Conservation (phyloP, 2,888 invertebrate genomes). For the Hydriomena furcata region DNA sequence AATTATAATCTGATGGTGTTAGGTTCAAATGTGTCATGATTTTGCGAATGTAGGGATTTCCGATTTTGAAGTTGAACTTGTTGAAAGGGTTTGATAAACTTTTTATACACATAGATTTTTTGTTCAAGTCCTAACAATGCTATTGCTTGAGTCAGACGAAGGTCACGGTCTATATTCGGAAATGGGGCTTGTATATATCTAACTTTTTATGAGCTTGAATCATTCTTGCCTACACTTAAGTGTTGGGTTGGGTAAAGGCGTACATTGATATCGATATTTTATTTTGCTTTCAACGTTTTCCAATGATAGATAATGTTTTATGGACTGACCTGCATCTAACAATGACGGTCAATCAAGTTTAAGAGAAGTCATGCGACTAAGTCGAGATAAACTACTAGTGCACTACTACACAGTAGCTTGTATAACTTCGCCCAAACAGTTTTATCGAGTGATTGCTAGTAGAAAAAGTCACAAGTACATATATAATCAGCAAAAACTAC, state of each 20-base stretch:
- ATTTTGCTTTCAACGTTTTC: background rate
- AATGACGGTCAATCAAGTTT: too few species aligned
- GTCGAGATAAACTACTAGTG: too few species aligned
- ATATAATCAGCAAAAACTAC: slow-evolving; percentile 17
- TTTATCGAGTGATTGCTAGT: too few species aligned
- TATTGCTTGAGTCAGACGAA: slow-evolving; percentile 57
- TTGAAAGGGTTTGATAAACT: too few species aligned
- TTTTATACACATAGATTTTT: slow-evolving; percentile 1
- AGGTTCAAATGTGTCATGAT: slow-evolving; percentile 4
- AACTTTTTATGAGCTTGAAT: slow-evolving; percentile 47
- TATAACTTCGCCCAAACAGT: too few species aligned
- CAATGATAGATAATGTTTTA: too few species aligned
- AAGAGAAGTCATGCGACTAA: too few species aligned
- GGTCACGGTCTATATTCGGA: slow-evolving; percentile 63
- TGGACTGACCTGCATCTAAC: too few species aligned
- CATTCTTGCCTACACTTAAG: slow-evolving; percentile 22
- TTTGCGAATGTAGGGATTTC: background rate
- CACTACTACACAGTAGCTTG: too few species aligned
- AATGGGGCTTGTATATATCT: slow-evolving; percentile 42
- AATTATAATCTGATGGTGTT: slow-evolving; percentile 15
- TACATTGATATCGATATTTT: background rate
- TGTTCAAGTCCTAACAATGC: slow-evolving; percentile 40
- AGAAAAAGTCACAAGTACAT: too few species aligned
- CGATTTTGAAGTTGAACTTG: too few species aligned
- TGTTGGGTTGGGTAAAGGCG: slow-evolving; percentile 12